Evolutionary conservation across 2,888 invertebrate genomes (phyloP).

Genomic region (Chrysotoxum bicinctum): DNA sequence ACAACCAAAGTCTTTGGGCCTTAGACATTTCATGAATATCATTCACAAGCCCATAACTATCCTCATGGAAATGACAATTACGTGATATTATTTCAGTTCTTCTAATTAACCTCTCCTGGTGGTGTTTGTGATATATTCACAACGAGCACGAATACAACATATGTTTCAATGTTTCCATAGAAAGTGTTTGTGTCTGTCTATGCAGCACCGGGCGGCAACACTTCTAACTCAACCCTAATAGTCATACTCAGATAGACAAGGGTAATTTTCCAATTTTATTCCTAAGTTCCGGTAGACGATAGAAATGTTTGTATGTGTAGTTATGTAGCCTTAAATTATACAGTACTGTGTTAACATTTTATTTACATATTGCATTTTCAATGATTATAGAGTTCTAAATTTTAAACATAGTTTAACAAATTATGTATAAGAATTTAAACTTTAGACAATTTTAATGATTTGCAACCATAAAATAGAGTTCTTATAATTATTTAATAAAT

Average conservation of each 20-base stretch:
- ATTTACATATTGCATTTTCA: no score
- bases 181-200: constrained; percentile 19
- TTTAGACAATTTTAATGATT: no score
- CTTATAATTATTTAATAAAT: no score
- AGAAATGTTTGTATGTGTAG: constrained; percentile 36
- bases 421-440: no score
- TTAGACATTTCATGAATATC: constrained; percentile 1
- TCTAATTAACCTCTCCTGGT: constrained; percentile 54
- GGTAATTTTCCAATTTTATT: constrained; percentile 69
- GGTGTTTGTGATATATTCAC: background rate
- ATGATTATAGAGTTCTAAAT: no score
- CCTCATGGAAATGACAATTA: background rate
- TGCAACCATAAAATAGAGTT: no score
- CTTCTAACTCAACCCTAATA: constrained; percentile 35
- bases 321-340: background rate
- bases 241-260: constrained; percentile 59
- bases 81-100: constrained; percentile 65
- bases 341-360: constrained; percentile 10
- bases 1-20: background rate
- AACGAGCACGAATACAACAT: constrained; percentile 30
- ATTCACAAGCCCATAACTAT: background rate
- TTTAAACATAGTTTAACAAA: no score
- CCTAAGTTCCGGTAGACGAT: constrained; percentile 66
- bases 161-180: constrained; percentile 29
- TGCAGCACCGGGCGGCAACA: constrained; percentile 13